Base-by-base conservation (phyloP, 2,888 invertebrate genomes). In the Mongoloraphidia duomilia region DNA sequence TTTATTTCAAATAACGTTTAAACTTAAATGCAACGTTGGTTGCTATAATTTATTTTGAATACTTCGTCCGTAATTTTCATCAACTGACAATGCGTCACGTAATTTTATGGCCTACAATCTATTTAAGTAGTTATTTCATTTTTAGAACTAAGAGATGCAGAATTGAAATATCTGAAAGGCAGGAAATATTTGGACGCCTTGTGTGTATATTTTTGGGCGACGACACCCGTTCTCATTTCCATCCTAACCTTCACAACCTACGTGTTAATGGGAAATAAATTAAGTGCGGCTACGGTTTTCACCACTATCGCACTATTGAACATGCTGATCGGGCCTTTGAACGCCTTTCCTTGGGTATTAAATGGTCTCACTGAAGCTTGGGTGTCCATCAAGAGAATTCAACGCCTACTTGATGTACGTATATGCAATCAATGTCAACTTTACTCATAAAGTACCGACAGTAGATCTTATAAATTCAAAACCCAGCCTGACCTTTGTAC, bases 121-220 rank as follows among this genome's bases (percentile, higher is more conserved):
- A 26, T 26, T 6, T 26, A 26, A 26, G 26, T 26, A 26, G 5
- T 26, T 26, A 26, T 40, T 49, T 40, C 48, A 41, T 55, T 63
- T 65, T 46, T 59, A 85, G 84, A 74, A 56, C 68, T 79, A 13
- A 76, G 88, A 44, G 69, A 69, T 14, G 70, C 72, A 41, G 94
- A 95, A 70, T 64, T 95, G 45, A 76, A 77, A 50, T 85, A 83
- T 63, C 68, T 95, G 50, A 82, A 82, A 56, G 82, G 84, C 9
- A 76, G 94, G 52, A 97, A 98, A 72, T 97, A 96, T 68, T 68
- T 98, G 55, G 97, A 98, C 71, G 97, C 97, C 1, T 69, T 94
- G 52, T 98, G 97, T 68, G 97, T 98, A 11, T 97, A 92, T 65
- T 86, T 98, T 66, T 98, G 97, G 97, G 97, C 97, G 0, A 92